phyloP scores from a whole-genome alignment of 2,113 vertebrate genomes.

The Ammospiza caudacuta region DNA sequence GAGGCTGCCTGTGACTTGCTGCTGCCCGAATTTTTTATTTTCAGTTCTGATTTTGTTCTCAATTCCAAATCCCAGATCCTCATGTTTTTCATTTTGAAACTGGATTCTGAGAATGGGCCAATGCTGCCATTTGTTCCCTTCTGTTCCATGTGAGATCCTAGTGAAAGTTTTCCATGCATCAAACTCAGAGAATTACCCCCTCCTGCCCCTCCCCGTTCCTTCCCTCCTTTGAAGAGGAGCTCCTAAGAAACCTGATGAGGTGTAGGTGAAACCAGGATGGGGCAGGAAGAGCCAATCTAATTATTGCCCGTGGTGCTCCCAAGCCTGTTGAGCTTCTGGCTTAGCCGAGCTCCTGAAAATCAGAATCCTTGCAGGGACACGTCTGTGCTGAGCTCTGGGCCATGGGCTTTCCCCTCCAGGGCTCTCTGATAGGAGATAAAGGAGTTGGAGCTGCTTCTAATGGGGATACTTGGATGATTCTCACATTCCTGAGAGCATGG shows the following conservation, averaged over 20 bases:
- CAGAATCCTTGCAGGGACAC: background rate
- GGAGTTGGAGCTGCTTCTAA: background rate
- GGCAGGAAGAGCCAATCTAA: background rate
- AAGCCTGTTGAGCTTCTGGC: background rate
- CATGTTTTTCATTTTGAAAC: background rate
- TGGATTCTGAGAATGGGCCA: background rate
- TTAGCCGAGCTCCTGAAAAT: background rate
- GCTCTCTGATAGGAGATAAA: slow-evolving; percentile 28
- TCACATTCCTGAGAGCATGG: background rate
- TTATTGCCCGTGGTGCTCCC: background rate
- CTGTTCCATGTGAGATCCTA: background rate
- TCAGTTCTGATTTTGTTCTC: background rate
- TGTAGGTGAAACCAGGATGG: slow-evolving; percentile 9
- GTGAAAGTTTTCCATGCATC: background rate
- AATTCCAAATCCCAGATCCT: background rate
- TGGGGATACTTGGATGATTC: background rate
- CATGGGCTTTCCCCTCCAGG: slow-evolving; percentile 45
- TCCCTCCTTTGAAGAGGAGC: background rate
- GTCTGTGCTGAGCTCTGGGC: slow-evolving; percentile 39
- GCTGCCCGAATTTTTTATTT: background rate
- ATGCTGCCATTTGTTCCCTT: background rate
- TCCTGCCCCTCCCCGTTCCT: background rate
- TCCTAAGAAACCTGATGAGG: background rate
- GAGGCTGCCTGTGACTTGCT: background rate
- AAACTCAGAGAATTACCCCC: background rate